Conservation (phyloP, 2,797 vertebrate genomes). For the Streptopelia turtur region DNA sequence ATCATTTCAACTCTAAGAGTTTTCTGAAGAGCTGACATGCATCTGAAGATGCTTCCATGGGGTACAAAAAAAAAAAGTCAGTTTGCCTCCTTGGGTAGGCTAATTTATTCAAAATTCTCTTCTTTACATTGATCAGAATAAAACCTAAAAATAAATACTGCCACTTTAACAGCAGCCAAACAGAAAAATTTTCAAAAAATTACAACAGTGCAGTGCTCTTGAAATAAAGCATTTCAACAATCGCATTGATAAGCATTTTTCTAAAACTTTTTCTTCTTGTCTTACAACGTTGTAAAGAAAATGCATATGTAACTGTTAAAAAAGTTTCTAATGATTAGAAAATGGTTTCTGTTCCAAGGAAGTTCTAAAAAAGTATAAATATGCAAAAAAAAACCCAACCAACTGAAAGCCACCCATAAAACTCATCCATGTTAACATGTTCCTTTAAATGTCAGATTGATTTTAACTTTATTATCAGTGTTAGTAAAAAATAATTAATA, state of each 20-base stretch:
- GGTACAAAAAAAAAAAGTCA: not conserved
- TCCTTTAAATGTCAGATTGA: not conserved
- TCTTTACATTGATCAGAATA: not conserved
- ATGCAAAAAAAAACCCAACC: not conserved
- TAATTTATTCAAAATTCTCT: not conserved
- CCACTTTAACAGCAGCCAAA: not conserved
- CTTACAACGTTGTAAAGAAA: not conserved
- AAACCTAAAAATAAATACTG: not conserved
- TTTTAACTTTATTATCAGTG: not conserved
- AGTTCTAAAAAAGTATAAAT: not conserved
- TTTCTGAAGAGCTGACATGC: not conserved
- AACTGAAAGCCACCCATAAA: not conserved
- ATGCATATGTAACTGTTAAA: fast-evolving
- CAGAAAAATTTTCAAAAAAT: not conserved
- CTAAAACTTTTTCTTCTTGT: not conserved
- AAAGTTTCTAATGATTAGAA: not conserved
- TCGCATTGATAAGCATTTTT: not conserved
- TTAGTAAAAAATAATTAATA: not conserved
- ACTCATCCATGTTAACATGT: not conserved
- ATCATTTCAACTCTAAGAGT: not conserved
- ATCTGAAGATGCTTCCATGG: not conserved
- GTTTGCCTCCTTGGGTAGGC: not conserved
- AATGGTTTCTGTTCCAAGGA: not conserved
- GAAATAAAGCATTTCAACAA: not conserved
- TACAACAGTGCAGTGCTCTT: not conserved